A percentile compares a stretch with the other conserved stretches of the same genome.
phyloP scores from a whole-genome alignment of 2,797 vertebrate species.

The Pangasius djambal region DNA sequence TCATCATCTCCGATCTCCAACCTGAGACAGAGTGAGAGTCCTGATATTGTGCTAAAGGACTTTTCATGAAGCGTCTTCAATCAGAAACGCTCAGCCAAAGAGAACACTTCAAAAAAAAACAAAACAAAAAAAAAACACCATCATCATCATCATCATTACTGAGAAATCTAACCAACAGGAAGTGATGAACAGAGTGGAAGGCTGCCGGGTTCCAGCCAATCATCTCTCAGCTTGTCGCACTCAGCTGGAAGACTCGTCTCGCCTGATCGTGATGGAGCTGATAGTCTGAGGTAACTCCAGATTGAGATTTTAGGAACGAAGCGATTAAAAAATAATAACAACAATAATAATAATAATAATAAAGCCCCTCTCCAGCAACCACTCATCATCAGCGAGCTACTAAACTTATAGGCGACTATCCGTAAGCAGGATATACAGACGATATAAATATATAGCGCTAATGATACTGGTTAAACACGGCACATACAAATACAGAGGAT shows the following conservation, averaged over 20 bases:
- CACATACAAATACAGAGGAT: slow-evolving; percentile 80
- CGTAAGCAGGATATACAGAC: slow-evolving; percentile 90
- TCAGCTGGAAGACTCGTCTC: slow-evolving; percentile 66
- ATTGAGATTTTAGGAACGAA: slow-evolving; percentile 44
- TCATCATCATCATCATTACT: slow-evolving; percentile 33
- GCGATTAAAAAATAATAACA: slow-evolving; percentile 59
- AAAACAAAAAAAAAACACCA: not conserved
- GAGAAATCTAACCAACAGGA: slow-evolving; percentile 9
- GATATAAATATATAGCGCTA: slow-evolving; percentile 84
- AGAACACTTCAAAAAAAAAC: slow-evolving; percentile 31
- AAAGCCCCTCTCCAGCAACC: slow-evolving; percentile 79
- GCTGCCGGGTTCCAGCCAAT: slow-evolving; percentile 42
- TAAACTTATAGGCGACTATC: slow-evolving; percentile 86
- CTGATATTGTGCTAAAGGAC: slow-evolving; percentile 55
- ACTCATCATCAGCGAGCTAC: slow-evolving; percentile 54
- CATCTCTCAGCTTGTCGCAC: slow-evolving; percentile 49
- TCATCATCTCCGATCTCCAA: slow-evolving; percentile 61
- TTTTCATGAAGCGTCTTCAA: slow-evolving; percentile 16
- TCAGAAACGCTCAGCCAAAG: slow-evolving; percentile 50
- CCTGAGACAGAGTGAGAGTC: slow-evolving; percentile 73
- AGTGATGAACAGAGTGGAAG: slow-evolving; percentile 50
- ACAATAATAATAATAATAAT: slow-evolving; percentile 7
- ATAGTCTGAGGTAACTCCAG: slow-evolving; percentile 60
- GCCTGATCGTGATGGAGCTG: slow-evolving; percentile 56
- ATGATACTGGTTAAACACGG: slow-evolving; percentile 92